Percentiles rank a stretch among this genome's conserved stretches.
These are phyloP conservation scores for Pollicipes pollicipes DNA, from an alignment of 1,140 invertebrate genomes.

Conservation along the genomic window DNA sequence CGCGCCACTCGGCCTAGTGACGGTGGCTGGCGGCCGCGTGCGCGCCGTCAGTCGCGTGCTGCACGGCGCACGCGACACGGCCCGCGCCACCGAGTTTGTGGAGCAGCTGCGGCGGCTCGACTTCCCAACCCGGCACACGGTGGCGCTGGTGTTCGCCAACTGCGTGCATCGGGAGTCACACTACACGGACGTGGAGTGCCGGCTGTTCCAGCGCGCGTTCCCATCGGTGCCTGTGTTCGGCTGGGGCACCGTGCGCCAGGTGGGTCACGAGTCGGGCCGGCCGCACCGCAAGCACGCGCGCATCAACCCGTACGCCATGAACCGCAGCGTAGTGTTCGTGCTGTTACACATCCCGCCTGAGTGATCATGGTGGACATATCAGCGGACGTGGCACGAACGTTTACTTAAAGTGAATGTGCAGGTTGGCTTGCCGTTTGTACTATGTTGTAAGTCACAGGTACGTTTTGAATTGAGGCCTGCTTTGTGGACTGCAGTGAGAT, in stretches of 20 bases:
- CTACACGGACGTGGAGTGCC: not conserved
- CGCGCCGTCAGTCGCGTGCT: not conserved
- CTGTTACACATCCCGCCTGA: not conserved
- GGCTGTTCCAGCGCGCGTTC: not conserved
- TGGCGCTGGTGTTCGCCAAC: not conserved
- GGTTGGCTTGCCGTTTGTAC: no score
- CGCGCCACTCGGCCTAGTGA: not conserved
- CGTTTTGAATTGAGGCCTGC: no score
- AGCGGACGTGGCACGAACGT: no score
- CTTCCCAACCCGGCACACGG: not conserved
- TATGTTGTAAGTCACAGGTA: no score
- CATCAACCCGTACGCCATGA: not conserved
- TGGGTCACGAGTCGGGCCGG: not conserved
- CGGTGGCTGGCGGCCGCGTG: not conserved
- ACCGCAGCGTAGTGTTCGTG: not conserved
- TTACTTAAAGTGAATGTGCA: no score
- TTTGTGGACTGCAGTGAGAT: no score
- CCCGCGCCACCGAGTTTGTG: not conserved
- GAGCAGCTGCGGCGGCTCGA: not conserved
- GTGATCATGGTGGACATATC: no score
- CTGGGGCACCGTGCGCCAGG: not conserved
- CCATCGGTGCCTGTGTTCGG: not conserved
- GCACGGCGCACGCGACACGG: not conserved
- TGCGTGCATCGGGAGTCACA: not conserved
- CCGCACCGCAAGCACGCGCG: not conserved